A percentile compares a stretch with the other conserved stretches of the same genome.
Conservation (phyloP, 92 coral and sea anemone genomes). For the Meandrina meandrites region DNA sequence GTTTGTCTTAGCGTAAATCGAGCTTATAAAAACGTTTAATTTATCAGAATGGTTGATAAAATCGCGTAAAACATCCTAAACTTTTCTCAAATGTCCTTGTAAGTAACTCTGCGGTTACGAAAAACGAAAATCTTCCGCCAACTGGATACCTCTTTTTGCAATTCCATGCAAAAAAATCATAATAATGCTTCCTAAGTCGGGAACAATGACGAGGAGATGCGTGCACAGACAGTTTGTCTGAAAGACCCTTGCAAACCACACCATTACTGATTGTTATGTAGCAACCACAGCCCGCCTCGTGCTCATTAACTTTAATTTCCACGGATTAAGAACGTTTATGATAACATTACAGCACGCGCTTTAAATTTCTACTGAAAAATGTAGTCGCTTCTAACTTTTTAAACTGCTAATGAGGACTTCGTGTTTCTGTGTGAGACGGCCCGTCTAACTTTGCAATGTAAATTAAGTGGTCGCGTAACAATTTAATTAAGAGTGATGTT, state of each 20-base stretch:
- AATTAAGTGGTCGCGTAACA: neutral
- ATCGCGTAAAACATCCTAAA: neutral
- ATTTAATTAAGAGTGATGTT: neutral
- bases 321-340: neutral
- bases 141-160: neutral
- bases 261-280: neutral
- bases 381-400: neutral
- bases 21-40: neutral
- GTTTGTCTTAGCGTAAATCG: neutral
- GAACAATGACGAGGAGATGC: neutral
- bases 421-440: neutral
- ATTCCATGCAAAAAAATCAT: neutral
- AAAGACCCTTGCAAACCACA: neutral
- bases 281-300: slow-evolving; percentile 8
- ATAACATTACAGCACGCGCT: neutral
- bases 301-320: neutral
- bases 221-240: neutral
- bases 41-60: neutral
- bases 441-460: neutral
- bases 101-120: neutral
- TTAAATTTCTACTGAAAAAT: neutral
- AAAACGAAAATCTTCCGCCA: neutral
- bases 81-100: neutral
- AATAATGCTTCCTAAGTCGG: neutral
- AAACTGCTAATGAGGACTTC: neutral